Evolutionary conservation across 2,113 vertebrate genomes (phyloP).

Genomic region (Coryphaenoides rupestris): DNA sequence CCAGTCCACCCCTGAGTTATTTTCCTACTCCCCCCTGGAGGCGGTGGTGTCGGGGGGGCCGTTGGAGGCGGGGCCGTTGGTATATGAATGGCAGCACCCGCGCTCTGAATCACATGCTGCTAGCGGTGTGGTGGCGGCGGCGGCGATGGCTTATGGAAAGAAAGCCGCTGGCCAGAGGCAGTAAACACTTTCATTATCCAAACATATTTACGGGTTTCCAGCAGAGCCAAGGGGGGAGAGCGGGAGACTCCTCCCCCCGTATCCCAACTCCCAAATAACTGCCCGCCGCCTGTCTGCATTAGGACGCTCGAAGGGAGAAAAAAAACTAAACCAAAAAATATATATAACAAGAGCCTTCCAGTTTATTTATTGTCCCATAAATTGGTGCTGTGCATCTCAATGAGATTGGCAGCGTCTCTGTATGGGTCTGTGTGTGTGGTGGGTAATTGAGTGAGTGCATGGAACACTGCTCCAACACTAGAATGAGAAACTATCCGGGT

Average conservation of each 20-base stretch:
- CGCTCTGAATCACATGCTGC: constrained; percentile 24
- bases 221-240: constrained; percentile 44
- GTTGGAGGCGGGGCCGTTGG: too few species aligned
- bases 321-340: constrained; percentile 30
- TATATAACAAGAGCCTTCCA: too few species aligned
- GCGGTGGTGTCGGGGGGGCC: too few species aligned
- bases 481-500: background rate
- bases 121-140: constrained; percentile 13
- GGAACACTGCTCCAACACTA: too few species aligned
- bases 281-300: constrained; percentile 45
- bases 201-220: constrained; percentile 58
- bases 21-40: too few species aligned
- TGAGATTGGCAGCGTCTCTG: constrained; percentile 27
- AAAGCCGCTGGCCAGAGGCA: constrained; percentile 46
- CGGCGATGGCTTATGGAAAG: constrained; percentile 52
- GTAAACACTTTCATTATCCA: constrained; percentile 64
- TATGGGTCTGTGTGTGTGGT: background rate
- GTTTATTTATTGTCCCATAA: constrained; percentile 52
- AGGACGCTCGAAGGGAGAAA: constrained; percentile 38
- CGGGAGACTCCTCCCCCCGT: constrained; percentile 28
- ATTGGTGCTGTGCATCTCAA: constrained; percentile 37
- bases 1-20: too few species aligned
- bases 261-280: constrained; percentile 29
- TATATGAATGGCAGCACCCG: background rate
- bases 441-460: too few species aligned